These are phyloP conservation scores for Drosophila pectinifera DNA, from an alignment of 1,140 invertebrate species.

Conservation along the genomic window DNA sequence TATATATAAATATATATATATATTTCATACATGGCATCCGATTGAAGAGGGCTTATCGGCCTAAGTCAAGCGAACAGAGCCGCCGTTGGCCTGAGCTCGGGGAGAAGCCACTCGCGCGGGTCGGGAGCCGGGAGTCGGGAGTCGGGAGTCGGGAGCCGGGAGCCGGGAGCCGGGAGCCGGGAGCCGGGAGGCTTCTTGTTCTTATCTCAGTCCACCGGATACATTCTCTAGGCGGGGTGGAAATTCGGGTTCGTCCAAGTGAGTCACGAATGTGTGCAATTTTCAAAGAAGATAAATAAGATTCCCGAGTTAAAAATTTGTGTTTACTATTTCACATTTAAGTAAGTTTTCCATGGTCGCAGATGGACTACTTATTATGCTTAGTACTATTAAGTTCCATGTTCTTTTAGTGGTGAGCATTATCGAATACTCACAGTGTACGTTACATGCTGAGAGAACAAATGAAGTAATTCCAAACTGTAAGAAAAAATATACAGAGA, in stretches of 20 bases:
- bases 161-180: not conserved
- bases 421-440: too few species aligned
- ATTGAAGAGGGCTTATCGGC: slow-evolving; percentile 17
- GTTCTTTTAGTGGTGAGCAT: not conserved
- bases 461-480: too few species aligned
- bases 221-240: not conserved
- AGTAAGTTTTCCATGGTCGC: too few species aligned
- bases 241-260: too few species aligned
- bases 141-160: not conserved
- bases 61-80: slow-evolving; percentile 4
- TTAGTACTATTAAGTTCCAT: not conserved
- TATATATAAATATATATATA: not conserved
- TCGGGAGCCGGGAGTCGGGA: not conserved
- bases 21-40: slow-evolving; percentile 10
- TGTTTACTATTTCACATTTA: too few species aligned
- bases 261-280: too few species aligned
- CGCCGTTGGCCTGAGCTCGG: not conserved
- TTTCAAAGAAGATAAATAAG: not conserved
- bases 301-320: too few species aligned
- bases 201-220: slow-evolving; percentile 7
- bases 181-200: not conserved
- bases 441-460: too few species aligned
- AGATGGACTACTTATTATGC: too few species aligned
- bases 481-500: too few species aligned
- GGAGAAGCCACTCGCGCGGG: not conserved